These are phyloP conservation scores for Podarcis siculus DNA, from an alignment of 2,797 vertebrate species.

Conservation along the genomic window DNA sequence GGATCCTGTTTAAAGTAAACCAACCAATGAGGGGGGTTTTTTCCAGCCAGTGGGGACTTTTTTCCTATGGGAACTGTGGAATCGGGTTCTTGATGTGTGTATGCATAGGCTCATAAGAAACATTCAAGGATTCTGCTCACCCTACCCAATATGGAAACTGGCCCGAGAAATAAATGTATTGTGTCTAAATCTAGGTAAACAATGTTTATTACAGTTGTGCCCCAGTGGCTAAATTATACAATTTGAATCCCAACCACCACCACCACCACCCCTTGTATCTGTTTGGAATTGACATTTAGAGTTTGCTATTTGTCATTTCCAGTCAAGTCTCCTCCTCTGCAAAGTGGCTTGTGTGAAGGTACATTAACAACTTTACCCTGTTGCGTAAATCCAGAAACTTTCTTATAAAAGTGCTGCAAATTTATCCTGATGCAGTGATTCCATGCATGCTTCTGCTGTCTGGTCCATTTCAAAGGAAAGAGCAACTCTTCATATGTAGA, in stretches of 20 bases:
- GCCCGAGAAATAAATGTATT: background rate
- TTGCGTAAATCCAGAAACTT: background rate
- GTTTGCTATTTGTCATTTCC: background rate
- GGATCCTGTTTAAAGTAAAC: background rate
- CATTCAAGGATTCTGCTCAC: background rate
- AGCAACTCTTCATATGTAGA: background rate
- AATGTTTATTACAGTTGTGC: background rate
- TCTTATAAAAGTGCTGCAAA: background rate
- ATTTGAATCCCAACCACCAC: background rate
- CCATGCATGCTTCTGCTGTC: background rate
- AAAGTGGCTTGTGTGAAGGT: background rate
- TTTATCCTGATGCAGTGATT: background rate
- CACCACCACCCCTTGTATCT: slow-evolving; percentile 34
- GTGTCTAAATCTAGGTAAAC: background rate
- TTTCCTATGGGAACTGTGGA: background rate
- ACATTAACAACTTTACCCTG: background rate
- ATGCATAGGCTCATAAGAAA: background rate
- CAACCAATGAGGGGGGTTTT: background rate
- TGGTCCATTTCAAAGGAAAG: background rate
- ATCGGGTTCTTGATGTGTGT: background rate
- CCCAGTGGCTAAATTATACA: slow-evolving; percentile 48
- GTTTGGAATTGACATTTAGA: slow-evolving; percentile 28
- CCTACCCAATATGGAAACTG: background rate
- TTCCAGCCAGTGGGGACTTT: background rate
- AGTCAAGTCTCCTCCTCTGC: background rate